A percentile compares a stretch with the other conserved stretches of the same genome.
Conservation (phyloP, 2,797 vertebrate species). For the Macropus fuliginosus region DNA sequence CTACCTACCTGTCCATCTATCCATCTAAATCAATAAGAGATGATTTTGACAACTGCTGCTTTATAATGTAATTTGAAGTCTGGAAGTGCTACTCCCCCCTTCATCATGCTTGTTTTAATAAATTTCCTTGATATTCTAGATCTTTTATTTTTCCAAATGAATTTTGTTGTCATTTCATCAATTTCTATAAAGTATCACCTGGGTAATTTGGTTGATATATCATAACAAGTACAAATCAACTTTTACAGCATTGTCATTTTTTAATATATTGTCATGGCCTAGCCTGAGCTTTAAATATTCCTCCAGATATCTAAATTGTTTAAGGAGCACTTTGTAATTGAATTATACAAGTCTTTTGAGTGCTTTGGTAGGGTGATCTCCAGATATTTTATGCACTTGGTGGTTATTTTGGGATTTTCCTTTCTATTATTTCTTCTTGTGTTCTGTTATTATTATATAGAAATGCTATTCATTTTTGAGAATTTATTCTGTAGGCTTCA, state of each 20-base stretch:
- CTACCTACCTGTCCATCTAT: background rate
- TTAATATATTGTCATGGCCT: background rate
- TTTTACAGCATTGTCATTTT: background rate
- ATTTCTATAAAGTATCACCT: background rate
- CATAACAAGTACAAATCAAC: background rate
- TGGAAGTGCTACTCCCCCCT: background rate
- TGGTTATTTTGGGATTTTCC: background rate
- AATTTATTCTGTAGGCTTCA: background rate
- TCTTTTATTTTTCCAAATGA: background rate
- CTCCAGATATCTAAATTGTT: background rate
- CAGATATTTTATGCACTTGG: background rate
- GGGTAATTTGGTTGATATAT: background rate
- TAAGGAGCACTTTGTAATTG: background rate
- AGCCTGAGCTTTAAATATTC: background rate
- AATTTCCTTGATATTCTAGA: background rate
- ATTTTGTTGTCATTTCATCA: background rate
- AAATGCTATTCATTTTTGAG: background rate
- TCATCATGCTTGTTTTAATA: background rate
- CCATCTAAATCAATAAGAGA: background rate
- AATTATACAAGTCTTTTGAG: background rate
- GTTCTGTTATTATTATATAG: background rate
- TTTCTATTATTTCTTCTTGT: background rate
- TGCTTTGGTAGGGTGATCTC: background rate
- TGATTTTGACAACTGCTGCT: background rate
- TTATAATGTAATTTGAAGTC: background rate